These are phyloP conservation scores for Brachyistius frenatus DNA, from an alignment of 2,113 vertebrate species.

Conservation along the genomic window DNA sequence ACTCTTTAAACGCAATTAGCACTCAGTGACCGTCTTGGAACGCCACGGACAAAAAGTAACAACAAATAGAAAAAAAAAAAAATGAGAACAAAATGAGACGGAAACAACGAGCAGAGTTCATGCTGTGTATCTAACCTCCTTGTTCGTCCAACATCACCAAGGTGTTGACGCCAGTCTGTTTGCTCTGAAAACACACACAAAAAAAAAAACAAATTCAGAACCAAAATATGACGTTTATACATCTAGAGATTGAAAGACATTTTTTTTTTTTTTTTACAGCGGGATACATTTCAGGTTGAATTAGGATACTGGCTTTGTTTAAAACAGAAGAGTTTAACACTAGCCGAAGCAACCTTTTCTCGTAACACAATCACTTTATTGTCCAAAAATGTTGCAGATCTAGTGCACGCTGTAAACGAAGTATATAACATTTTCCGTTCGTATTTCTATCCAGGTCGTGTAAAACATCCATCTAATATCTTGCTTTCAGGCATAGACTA, in stretches of 20 bases:
- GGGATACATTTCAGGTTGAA: not conserved
- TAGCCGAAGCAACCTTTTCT: not conserved
- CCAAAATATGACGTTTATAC: not conserved
- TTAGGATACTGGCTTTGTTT: not conserved
- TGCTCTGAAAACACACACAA: slow-evolving; percentile 83
- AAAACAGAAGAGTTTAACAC: not conserved
- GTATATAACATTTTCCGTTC: not conserved
- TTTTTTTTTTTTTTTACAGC: not conserved
- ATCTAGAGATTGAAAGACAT: not conserved
- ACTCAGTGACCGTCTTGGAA: not conserved
- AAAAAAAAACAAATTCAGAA: slow-evolving; percentile 12
- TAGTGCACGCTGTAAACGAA: not conserved
- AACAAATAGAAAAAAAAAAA: not conserved
- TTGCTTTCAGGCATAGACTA: not conserved
- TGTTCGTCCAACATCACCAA: slow-evolving; percentile 94
- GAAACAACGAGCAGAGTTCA: not conserved
- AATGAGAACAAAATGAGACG: not conserved
- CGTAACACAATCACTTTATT: no score
- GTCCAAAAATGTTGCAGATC: no score
- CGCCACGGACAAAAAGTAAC: not conserved
- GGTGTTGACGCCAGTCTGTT: slow-evolving; percentile 91
- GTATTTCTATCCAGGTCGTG: not conserved
- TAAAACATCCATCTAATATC: not conserved
- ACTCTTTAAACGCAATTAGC: not conserved
- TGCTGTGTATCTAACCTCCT: slow-evolving; percentile 84